Percentiles rank a stretch among this genome's conserved stretches.
phyloP scores from a whole-genome alignment of 2,888 invertebrate genomes.

The Meteorus cinctellus region DNA sequence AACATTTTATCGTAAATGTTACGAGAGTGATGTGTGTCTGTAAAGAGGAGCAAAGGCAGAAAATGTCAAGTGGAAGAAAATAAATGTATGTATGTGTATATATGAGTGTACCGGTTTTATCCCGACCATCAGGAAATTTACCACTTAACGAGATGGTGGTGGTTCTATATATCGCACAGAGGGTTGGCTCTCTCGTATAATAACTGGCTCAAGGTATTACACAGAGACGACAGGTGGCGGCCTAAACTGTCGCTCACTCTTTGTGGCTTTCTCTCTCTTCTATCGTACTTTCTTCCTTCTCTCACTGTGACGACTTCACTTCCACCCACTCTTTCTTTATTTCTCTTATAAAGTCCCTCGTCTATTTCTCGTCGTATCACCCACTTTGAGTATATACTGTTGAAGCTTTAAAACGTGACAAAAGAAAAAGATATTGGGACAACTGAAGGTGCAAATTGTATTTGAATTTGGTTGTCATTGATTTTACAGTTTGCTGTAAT shows the following conservation, averaged over 20 bases:
- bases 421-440: too few species aligned
- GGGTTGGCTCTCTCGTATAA: constrained; percentile 48
- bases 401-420: too few species aligned
- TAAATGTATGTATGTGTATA: not conserved
- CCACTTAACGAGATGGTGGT: constrained; percentile 46
- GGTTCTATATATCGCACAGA: not conserved
- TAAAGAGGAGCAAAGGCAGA: constrained; percentile 1
- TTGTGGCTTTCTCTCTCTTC: constrained; percentile 31
- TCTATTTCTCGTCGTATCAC: not conserved
- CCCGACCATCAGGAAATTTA: constrained; percentile 46
- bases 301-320: not conserved
- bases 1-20: constrained; percentile 37
- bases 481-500: too few species aligned
- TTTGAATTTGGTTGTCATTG: too few species aligned
- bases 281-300: not conserved
- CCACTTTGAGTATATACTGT: too few species aligned
- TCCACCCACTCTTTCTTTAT: not conserved
- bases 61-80: constrained; percentile 8
- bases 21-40: not conserved
- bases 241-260: constrained; percentile 56
- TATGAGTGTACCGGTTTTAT: constrained; percentile 36
- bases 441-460: too few species aligned
- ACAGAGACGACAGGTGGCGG: constrained; percentile 59
- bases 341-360: not conserved
- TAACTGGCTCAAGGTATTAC: constrained; percentile 65